A percentile compares a stretch with the other conserved stretches of the same genome.
Evolutionary conservation across 2,113 vertebrate species (phyloP).

Genomic region (Etheostoma spectabile): DNA sequence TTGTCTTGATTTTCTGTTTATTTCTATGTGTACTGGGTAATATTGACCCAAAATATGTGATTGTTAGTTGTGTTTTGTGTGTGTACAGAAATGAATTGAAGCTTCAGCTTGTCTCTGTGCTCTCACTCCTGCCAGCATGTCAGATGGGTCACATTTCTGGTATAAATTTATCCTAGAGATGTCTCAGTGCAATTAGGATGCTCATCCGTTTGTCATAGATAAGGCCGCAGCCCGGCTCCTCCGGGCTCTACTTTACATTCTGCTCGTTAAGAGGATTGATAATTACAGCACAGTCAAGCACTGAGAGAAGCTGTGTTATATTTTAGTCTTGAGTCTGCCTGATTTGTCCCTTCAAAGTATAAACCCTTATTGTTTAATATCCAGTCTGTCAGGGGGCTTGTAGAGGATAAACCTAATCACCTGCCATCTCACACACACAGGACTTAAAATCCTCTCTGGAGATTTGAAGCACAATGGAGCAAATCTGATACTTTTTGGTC

Average conservation of each 20-base stretch:
- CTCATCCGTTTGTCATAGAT: conserved; percentile 77
- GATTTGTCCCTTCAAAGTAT: conserved; percentile 46
- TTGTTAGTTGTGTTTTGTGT: not conserved
- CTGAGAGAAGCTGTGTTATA: conserved; percentile 38
- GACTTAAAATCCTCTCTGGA: conserved; percentile 17
- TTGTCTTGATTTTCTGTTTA: not conserved
- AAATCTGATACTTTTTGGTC: conserved; percentile 29
- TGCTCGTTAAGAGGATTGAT: conserved; percentile 80
- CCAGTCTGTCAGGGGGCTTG: conserved; percentile 10
- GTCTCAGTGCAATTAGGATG: conserved; percentile 78
- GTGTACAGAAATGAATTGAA: conserved; percentile 11
- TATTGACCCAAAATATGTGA: not conserved
- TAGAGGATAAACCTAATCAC: conserved; percentile 36
- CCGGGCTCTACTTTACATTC: conserved; percentile 70
- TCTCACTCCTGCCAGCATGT: conserved; percentile 29
- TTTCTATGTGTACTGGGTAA: not conserved
- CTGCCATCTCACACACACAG: conserved; percentile 30
- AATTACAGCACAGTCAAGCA: conserved; percentile 58
- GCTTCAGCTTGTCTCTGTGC: conserved; percentile 26
- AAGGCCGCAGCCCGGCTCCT: conserved; percentile 64
- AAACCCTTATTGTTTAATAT: conserved; percentile 38
- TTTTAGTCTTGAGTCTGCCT: conserved; percentile 35
- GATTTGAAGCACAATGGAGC: conserved; percentile 31
- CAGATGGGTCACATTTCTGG: conserved; percentile 61
- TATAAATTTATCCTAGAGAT: conserved; percentile 78